Evolutionary conservation across 2,797 vertebrate species (phyloP).

Genomic region (Phoeniculus purpureus): DNA sequence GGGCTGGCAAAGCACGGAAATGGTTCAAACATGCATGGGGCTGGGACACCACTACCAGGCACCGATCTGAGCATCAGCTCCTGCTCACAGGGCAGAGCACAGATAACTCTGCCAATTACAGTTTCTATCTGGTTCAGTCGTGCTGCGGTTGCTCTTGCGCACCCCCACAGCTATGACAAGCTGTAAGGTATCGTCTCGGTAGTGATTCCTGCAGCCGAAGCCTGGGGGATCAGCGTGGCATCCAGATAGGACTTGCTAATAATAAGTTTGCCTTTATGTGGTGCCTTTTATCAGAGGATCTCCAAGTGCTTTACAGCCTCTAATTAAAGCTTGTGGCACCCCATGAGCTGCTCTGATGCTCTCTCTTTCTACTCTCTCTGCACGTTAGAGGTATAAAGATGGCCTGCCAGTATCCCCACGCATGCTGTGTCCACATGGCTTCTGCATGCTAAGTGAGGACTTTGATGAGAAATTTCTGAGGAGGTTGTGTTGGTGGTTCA

Average conservation of each 20-base stretch:
- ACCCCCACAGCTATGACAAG: not conserved
- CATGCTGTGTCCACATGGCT: not conserved
- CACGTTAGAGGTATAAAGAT: not conserved
- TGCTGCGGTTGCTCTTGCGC: not conserved
- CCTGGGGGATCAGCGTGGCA: not conserved
- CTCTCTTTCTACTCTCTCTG: not conserved
- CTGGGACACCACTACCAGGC: not conserved
- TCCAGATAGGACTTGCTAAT: not conserved
- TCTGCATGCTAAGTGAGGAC: not conserved
- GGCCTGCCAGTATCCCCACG: not conserved
- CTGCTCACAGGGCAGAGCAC: not conserved
- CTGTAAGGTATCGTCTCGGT: not conserved
- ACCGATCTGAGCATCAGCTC: not conserved
- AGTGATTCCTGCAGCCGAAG: not conserved
- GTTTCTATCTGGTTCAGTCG: not conserved
- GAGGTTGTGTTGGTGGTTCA: not conserved
- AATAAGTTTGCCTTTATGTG: not conserved
- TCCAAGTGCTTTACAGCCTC: conserved; percentile 17
- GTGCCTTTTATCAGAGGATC: conserved; percentile 43
- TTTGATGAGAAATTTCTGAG: not conserved
- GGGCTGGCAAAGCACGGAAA: not conserved
- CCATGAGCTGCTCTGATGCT: conserved; percentile 11
- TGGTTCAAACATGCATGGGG: rapidly evolving
- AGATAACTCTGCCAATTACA: not conserved
- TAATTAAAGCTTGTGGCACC: conserved; percentile 40